Evolutionary conservation across 2,888 invertebrate genomes (phyloP).

Genomic region (Eudasyphora cyanicolor): DNA sequence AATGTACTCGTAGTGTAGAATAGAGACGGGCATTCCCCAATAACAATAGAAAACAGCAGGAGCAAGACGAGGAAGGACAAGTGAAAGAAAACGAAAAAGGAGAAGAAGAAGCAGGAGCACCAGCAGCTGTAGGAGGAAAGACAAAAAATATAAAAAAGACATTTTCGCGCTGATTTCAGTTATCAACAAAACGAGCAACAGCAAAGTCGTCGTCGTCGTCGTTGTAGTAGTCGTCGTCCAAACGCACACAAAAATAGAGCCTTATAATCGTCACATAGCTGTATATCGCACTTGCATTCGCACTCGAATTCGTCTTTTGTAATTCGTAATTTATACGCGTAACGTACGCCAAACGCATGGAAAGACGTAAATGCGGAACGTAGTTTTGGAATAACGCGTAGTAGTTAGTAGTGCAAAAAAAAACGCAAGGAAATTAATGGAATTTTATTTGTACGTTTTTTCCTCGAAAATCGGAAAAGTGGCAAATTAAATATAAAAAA

Average conservation of each 20-base stretch:
- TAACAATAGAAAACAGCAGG: not conserved
- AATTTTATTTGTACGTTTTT: no score
- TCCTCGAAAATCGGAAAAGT: no score
- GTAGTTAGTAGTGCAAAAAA: no score
- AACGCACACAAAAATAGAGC: slow-evolving; percentile 10
- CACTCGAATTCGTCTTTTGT: not conserved
- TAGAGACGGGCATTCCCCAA: not conserved
- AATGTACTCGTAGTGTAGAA: not conserved
- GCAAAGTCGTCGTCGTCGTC: slow-evolving; percentile 68
- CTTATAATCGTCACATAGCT: not conserved
- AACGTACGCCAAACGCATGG: not conserved
- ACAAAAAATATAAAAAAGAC: slow-evolving; percentile 51
- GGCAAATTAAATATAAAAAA: not conserved
- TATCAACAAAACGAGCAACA: slow-evolving; percentile 74
- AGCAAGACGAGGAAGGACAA: not conserved
- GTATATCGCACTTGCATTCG: not conserved
- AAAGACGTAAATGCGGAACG: slow-evolving; percentile 6
- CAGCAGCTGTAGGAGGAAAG: slow-evolving; percentile 31
- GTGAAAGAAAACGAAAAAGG: slow-evolving; percentile 9
- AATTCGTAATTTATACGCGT: not conserved
- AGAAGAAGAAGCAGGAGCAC: slow-evolving; percentile 26
- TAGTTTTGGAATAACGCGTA: slow-evolving; percentile 17
- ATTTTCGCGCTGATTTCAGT: slow-evolving; percentile 72
- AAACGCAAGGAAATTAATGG: no score
- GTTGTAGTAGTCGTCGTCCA: slow-evolving; percentile 49